These are phyloP conservation scores for Rutilus rutilus DNA, from an alignment of 2,113 vertebrate species.

Conservation along the genomic window DNA sequence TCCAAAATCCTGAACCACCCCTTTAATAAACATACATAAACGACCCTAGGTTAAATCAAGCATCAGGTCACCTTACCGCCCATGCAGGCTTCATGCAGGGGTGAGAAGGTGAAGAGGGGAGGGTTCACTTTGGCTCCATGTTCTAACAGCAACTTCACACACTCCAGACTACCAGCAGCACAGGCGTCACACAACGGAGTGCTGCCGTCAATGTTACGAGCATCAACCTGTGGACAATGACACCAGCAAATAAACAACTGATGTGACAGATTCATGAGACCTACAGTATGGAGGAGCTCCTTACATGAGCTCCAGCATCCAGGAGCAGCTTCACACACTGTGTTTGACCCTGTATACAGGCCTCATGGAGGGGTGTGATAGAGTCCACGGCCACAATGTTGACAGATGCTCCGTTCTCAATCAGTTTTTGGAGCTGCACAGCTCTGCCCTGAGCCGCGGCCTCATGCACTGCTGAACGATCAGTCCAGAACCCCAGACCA, in stretches of 20 bases:
- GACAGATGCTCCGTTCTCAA: slow-evolving; percentile 84
- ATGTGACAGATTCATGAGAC: background rate
- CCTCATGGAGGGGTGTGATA: slow-evolving; percentile 76
- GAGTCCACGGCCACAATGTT: slow-evolving; percentile 86
- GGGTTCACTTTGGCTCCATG: slow-evolving; percentile 88
- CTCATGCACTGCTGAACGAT: slow-evolving; percentile 86
- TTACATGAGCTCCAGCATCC: slow-evolving; percentile 82
- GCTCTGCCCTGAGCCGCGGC: slow-evolving; percentile 80
- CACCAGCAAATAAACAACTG: background rate
- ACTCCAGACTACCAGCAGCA: slow-evolving; percentile 86
- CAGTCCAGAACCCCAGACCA: slow-evolving; percentile 84
- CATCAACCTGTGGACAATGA: slow-evolving; percentile 82
- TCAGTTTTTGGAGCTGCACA: slow-evolving; percentile 79
- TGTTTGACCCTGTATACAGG: slow-evolving; percentile 68
- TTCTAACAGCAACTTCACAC: slow-evolving; percentile 83
- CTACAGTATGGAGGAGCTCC: slow-evolving; percentile 36
- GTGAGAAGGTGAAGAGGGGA: slow-evolving; percentile 84
- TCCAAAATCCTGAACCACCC: too few species aligned
- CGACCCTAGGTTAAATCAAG: background rate
- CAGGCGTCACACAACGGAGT: slow-evolving; percentile 91
- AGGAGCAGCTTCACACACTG: slow-evolving; percentile 72
- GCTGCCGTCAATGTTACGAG: slow-evolving; percentile 90
- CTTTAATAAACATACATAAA: background rate
- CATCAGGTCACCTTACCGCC: slow-evolving; percentile 74
- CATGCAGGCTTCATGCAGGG: slow-evolving; percentile 94